phyloP scores from a whole-genome alignment of 2,113 vertebrate genomes.

The Pseudorasbora parva region DNA sequence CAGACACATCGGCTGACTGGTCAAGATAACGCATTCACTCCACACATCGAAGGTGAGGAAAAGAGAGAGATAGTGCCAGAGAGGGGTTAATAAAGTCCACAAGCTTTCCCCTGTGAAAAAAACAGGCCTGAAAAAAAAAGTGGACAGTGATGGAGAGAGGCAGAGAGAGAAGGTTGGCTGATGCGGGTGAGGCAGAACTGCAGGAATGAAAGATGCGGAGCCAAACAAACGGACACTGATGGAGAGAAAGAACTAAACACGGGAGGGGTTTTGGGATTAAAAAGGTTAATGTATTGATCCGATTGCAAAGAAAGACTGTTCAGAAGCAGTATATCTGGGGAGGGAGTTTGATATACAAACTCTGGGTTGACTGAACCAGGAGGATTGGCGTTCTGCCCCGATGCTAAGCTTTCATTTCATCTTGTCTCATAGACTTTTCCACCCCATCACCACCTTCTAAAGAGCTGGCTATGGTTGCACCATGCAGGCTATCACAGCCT shows the following conservation, averaged over 20 bases:
- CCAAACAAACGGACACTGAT: conserved; percentile 61
- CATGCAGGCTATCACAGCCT: not conserved
- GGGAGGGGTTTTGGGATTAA: conserved; percentile 59
- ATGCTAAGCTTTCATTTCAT: conserved; percentile 21
- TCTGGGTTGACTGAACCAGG: conserved; percentile 1
- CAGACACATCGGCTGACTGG: conserved; percentile 66
- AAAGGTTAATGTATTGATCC: conserved; percentile 75
- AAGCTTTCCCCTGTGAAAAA: conserved; percentile 50
- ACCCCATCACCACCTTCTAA: conserved; percentile 15
- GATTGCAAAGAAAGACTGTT: conserved; percentile 49
- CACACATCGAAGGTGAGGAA: conserved; percentile 35
- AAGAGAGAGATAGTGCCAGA: conserved; percentile 4
- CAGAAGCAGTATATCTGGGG: conserved; percentile 34
- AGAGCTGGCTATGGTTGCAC: not conserved
- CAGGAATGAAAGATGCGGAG: conserved; percentile 37
- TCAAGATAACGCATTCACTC: conserved; percentile 58
- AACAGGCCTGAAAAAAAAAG: conserved; percentile 53
- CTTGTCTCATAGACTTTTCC: conserved; percentile 24
- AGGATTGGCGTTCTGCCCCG: conserved; percentile 3
- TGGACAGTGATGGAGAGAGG: conserved; percentile 57
- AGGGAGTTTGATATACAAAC: conserved; percentile 24
- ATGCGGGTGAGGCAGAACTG: conserved; percentile 20
- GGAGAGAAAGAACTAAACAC: conserved; percentile 61
- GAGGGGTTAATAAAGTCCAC: conserved; percentile 60
- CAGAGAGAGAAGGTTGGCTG: conserved; percentile 38